Evolutionary conservation across 2,113 vertebrate genomes (phyloP).

Genomic region (Nothocercus nigrocapillus): DNA sequence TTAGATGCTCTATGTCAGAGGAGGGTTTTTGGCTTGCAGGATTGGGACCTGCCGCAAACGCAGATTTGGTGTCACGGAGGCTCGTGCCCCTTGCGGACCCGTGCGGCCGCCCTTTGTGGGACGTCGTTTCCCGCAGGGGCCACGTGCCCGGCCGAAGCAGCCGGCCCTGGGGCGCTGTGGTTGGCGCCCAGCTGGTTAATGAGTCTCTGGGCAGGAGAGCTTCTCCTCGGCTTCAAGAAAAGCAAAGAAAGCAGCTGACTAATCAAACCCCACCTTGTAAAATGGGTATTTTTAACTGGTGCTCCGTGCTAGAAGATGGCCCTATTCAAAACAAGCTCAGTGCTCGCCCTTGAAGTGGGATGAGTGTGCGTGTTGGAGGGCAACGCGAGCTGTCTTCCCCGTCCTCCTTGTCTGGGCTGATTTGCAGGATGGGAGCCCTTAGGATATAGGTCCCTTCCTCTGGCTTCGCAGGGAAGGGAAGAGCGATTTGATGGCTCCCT

Average conservation of each 20-base stretch:
- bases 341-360: background rate
- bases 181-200: background rate
- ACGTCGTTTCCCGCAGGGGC: background rate
- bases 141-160: background rate
- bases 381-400: background rate
- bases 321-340: background rate
- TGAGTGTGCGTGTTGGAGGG: background rate
- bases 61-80: background rate
- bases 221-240: constrained; percentile 13
- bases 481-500: constrained; percentile 9
- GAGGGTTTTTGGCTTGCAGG: constrained; percentile 3
- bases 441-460: background rate
- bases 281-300: background rate
- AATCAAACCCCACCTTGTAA: constrained; percentile 20
- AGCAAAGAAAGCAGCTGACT: constrained; percentile 18
- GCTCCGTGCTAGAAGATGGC: background rate
- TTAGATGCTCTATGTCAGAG: constrained; percentile 1
- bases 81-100: too few relatives aligned
- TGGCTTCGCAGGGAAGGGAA: constrained; percentile 1
- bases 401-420: background rate
- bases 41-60: background rate
- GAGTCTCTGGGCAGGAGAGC: background rate
- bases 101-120: too few relatives aligned
- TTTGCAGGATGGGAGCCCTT: background rate
- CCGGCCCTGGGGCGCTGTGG: background rate